Conservation (phyloP, 2,888 invertebrate species). For the Diarsia dahlii region DNA sequence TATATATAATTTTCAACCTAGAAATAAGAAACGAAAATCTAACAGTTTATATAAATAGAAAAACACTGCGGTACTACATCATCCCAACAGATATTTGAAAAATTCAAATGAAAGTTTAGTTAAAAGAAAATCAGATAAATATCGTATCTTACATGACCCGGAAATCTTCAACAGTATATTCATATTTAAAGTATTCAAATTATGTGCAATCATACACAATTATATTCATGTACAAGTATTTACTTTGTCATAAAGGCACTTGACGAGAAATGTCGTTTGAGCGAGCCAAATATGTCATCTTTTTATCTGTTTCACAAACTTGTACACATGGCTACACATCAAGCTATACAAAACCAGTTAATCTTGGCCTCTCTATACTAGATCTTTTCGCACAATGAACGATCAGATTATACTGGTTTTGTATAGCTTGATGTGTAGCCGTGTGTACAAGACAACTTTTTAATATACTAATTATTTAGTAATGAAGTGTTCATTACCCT, state of each 20-base stretch:
- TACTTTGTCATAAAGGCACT: conserved; percentile 7
- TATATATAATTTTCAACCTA: too few species aligned
- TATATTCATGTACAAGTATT: conserved; percentile 9
- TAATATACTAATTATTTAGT: conserved; percentile 58
- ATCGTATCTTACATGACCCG: conserved; percentile 1
- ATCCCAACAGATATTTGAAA: neutral
- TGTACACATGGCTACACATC: too few species aligned
- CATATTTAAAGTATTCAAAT: conserved; percentile 16
- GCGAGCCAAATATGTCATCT: conserved; percentile 38
- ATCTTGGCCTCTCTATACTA: too few species aligned
- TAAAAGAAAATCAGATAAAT: neutral
- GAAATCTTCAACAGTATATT: conserved; percentile 10
- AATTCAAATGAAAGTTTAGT: neutral
- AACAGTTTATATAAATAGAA: neutral
- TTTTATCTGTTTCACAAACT: conserved; percentile 30
- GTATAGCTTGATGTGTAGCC: too few species aligned
- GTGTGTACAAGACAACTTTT: conserved; percentile 50
- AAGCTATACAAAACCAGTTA: too few species aligned
- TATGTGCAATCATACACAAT: conserved; percentile 26
- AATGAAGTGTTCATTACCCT: conserved; percentile 55
- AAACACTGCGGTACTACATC: neutral
- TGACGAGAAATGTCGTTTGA: conserved; percentile 38
- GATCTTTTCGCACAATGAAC: too few species aligned
- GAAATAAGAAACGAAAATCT: neutral
- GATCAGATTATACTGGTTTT: too few species aligned